phyloP scores from a whole-genome alignment of 2,888 invertebrate genomes.

The Nebria salina region DNA sequence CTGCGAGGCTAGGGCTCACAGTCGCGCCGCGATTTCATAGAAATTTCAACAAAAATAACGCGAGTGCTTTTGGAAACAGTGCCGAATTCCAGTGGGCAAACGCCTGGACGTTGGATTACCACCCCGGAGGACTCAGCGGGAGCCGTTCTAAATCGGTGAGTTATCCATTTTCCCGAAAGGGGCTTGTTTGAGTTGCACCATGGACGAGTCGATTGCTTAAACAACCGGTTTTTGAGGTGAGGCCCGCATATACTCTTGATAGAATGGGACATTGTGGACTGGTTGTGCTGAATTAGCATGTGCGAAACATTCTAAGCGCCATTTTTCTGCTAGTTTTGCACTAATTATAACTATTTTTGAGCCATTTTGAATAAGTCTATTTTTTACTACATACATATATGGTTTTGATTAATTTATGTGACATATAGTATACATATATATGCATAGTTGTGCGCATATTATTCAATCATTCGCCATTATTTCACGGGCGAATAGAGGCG shows the following conservation, averaged over 20 bases:
- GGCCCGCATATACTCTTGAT: neutral
- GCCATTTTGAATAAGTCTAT: neutral
- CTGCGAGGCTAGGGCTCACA: constrained; percentile 43
- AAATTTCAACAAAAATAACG: constrained; percentile 4
- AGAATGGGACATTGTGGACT: no score
- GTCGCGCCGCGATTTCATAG: constrained; percentile 25
- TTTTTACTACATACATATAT: no score
- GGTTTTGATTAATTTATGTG: neutral
- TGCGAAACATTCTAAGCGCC: no score
- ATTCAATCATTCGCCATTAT: neutral
- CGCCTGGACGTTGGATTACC: neutral
- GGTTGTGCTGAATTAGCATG: no score
- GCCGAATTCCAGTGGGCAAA: neutral
- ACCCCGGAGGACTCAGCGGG: constrained; percentile 18
- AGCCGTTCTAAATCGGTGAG: constrained; percentile 3
- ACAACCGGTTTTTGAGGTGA: neutral
- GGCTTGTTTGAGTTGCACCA: neutral
- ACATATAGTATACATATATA: neutral
- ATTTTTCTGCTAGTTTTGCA: neutral
- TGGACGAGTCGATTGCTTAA: neutral
- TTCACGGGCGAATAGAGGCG: neutral
- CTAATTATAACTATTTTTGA: neutral
- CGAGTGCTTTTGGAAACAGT: neutral
- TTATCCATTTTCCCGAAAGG: neutral
- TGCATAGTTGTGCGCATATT: neutral